phyloP scores from a whole-genome alignment of 2,888 invertebrate species.

The Smittia aterrima region DNA sequence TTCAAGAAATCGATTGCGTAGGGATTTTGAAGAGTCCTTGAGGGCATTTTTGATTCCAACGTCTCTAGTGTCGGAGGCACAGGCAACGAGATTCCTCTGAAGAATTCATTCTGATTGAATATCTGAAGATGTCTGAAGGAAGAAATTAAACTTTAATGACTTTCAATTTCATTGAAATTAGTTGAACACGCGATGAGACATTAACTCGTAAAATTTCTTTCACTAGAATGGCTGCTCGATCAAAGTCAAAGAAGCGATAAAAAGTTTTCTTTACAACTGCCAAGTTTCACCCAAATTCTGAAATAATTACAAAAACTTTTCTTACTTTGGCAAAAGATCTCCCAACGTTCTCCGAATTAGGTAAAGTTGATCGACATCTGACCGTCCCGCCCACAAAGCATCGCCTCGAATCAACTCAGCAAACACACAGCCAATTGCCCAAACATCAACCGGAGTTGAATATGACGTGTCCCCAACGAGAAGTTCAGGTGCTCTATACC shows the following conservation, averaged over 20 bases:
- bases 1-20: slow-evolving; percentile 80
- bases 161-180: background rate
- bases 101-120: slow-evolving; percentile 92
- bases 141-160: background rate
- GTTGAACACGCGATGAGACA: background rate
- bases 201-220: background rate
- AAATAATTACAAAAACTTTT: background rate
- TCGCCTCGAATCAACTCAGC: slow-evolving; percentile 86
- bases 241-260: background rate
- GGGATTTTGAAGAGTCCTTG: slow-evolving; percentile 63
- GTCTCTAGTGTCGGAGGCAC: slow-evolving; percentile 84
- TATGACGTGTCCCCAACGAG: slow-evolving; percentile 95
- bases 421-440: slow-evolving; percentile 95
- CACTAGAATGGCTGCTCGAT: background rate
- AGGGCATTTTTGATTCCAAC: slow-evolving; percentile 81
- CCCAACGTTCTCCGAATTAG: slow-evolving; percentile 93
- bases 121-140: slow-evolving; percentile 81
- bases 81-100: slow-evolving; percentile 84
- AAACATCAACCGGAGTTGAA: slow-evolving; percentile 91
- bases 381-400: slow-evolving; percentile 97
- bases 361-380: slow-evolving; percentile 97
- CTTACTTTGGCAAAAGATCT: slow-evolving; percentile 70
- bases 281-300: background rate
- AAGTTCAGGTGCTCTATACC: slow-evolving; percentile 97
- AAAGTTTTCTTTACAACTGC: background rate